phyloP scores from a whole-genome alignment of 2,113 vertebrate genomes.

The Marmota flaviventris region DNA sequence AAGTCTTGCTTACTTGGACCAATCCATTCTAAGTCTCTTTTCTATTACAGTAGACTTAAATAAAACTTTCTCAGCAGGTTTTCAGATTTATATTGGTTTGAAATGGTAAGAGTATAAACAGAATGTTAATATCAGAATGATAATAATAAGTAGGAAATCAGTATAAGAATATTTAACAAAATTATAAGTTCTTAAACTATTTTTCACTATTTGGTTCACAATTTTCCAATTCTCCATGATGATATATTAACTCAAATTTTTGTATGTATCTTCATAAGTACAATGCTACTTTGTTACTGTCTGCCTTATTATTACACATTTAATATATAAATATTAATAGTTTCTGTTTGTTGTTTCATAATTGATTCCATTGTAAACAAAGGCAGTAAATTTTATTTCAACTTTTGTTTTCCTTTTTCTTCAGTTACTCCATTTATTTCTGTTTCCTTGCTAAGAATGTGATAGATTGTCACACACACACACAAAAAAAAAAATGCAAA shows the following conservation, averaged over 20 bases:
- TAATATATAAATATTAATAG: constrained; percentile 67
- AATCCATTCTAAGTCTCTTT: constrained; percentile 64
- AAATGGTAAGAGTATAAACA: constrained; percentile 24
- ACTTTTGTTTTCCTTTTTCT: constrained; percentile 49
- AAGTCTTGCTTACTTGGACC: constrained; percentile 37
- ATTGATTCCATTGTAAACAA: background rate
- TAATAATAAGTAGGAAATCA: constrained; percentile 66
- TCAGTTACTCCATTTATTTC: constrained; percentile 43
- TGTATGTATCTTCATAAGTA: constrained; percentile 54
- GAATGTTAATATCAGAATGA: constrained; percentile 56
- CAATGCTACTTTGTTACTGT: constrained; percentile 54
- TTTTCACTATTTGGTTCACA: background rate
- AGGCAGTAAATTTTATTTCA: constrained; percentile 8
- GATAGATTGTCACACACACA: constrained; percentile 54
- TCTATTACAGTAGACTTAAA: constrained; percentile 45
- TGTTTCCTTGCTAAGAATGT: constrained; percentile 48
- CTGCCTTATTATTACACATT: background rate
- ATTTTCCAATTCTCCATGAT: constrained; percentile 67
- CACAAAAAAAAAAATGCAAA: background rate
- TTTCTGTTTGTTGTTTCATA: constrained; percentile 60
- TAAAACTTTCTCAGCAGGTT: constrained; percentile 31
- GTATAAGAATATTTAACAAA: constrained; percentile 37
- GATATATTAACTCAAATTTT: constrained; percentile 24
- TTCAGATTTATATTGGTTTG: constrained; percentile 63
- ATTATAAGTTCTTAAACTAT: background rate